A percentile compares a stretch with the other conserved stretches of the same genome.
Conservation (phyloP, 2,888 invertebrate species). For the Linnaemya vulpina region DNA sequence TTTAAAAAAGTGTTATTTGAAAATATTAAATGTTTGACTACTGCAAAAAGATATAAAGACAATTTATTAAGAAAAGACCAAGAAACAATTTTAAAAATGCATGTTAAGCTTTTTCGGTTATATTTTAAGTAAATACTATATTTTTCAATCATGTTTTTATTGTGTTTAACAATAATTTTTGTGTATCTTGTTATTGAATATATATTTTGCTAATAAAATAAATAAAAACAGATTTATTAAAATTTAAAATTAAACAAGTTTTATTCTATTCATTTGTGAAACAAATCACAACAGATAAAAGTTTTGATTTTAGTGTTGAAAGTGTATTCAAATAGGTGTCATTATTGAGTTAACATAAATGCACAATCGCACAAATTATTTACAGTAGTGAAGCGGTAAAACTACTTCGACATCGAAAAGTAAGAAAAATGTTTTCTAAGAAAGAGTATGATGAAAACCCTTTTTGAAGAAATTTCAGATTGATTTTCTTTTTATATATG, state of each 20-base stretch:
- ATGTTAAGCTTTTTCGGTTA: conserved; percentile 3
- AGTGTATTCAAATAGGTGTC: no score
- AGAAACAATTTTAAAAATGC: not conserved
- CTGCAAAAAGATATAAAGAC: not conserved
- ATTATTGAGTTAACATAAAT: no score
- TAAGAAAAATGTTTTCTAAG: no score
- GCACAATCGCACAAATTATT: no score
- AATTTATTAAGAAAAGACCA: conserved; percentile 5
- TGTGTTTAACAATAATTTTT: conserved; percentile 33
- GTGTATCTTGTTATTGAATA: conserved; percentile 56
- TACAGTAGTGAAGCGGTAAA: no score
- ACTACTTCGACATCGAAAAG: no score
- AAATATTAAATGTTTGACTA: conserved; percentile 13
- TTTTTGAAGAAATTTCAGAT: no score
- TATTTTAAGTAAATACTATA: conserved; percentile 15
- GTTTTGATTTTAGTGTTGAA: no score
- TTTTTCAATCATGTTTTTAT: conserved; percentile 21
- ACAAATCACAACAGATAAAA: no score
- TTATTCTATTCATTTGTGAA: not conserved
- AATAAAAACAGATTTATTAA: conserved; percentile 17
- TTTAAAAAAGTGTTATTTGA: conserved; percentile 3
- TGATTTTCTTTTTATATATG: no score
- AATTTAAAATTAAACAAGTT: not conserved
- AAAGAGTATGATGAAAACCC: no score
- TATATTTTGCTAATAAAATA: conserved; percentile 56